Base-by-base conservation (phyloP, 2,797 vertebrate species). In the Catharus ustulatus region DNA sequence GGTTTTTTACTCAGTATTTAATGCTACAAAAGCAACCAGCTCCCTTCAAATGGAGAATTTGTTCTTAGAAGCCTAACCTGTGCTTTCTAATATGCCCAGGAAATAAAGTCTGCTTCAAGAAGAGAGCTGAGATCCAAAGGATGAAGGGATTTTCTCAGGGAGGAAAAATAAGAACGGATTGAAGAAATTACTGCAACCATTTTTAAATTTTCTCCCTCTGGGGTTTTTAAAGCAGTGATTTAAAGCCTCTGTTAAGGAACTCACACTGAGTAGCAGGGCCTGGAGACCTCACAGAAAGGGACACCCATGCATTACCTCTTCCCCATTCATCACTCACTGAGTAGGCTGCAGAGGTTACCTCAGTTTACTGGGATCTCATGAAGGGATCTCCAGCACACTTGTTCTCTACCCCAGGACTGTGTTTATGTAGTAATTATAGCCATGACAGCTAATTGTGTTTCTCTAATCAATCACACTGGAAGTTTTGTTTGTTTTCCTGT, bases 371-470 rank as follows among this genome's bases (percentile, higher is more conserved):
- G 84, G 92, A 93, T 67, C 94, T 79, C 59, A 27, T 52, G 67
- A 86, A 89, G 63, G 79, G 69, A 81, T 95, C 78, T 84, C 81
- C n/a, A 72, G 59, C 43, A 72, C 93, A 82, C 81, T 96, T 94
- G 84, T 90, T 95, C 90, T 87, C 71, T 92, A 63, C 74, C 29
- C n/a, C 29, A 83, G 89, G 42, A 84, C 89, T 86, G 24, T 97
- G 95, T 97, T 97, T 97, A 95, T 94, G 61, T 92, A 95, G 96
- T 96, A 97, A 97, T 97, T 96, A 96, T 95, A 96, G 87, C 89
- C 90, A 71, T 91, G 96, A 84, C 85, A 91, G 93, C 89, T 96
- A 97, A 96, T 94, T 97, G 94, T 94, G 95, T 91, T 96, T 95
- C 95, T 91, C 79, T 81, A 95, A 97, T 97, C 96, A 93, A 97